Evolutionary conservation across 2,113 vertebrate species (phyloP).

Genomic region (Amphiprion percula): DNA sequence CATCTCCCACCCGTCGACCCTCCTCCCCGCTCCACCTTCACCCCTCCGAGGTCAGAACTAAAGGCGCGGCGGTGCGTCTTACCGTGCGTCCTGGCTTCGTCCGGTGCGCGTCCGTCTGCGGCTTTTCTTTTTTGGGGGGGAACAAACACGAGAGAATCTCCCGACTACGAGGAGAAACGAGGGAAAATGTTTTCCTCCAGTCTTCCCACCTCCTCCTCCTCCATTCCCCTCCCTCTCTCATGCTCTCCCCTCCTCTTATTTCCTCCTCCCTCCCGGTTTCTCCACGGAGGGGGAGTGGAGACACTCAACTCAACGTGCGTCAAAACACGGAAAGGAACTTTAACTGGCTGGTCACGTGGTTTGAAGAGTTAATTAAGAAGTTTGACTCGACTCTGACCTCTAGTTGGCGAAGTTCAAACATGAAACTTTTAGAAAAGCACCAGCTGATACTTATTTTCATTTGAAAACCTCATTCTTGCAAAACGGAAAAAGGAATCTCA

Average conservation of each 20-base stretch:
- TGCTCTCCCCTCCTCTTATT: conserved; percentile 35
- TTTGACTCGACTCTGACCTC: conserved; percentile 1
- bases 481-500: too few species aligned
- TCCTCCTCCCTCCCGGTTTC: conserved; percentile 16
- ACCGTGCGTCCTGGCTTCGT: conserved; percentile 47
- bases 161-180: background rate
- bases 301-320: background rate
- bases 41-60: background rate
- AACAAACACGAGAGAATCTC: conserved; percentile 6
- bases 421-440: background rate
- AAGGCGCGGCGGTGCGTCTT: conserved; percentile 11
- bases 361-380: background rate
- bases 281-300: background rate
- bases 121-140: background rate
- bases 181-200: conserved; percentile 44
- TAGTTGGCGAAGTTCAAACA: conserved; percentile 16
- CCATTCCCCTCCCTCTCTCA: conserved; percentile 3
- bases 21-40: background rate
- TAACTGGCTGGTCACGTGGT: background rate
- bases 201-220: conserved; percentile 14
- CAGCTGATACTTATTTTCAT: too few species aligned
- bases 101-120: background rate
- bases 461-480: too few species aligned
- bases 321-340: conserved; percentile 15
- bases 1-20: background rate